These are phyloP conservation scores for Oryzaephilus surinamensis DNA, from an alignment of 1,140 invertebrate genomes.

Conservation along the genomic window DNA sequence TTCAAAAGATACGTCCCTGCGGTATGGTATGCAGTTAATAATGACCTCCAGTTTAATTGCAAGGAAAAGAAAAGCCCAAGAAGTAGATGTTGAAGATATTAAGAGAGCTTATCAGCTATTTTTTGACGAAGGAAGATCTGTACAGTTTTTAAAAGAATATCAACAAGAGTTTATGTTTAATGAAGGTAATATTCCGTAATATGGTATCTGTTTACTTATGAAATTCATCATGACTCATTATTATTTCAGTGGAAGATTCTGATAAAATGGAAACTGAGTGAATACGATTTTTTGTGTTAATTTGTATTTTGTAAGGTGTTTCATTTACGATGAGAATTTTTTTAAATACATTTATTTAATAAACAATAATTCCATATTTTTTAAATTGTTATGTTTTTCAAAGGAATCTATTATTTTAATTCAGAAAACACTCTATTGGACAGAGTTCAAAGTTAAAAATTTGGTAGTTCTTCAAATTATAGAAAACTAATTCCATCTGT, in stretches of 20 bases:
- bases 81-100: conserved; percentile 85
- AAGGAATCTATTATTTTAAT: too few relatives aligned
- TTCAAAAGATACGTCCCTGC: conserved; percentile 82
- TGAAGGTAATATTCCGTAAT: conserved; percentile 41
- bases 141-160: conserved; percentile 90
- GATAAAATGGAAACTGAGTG: conserved; percentile 11
- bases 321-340: too few relatives aligned
- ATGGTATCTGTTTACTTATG: background rate
- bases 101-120: conserved; percentile 93
- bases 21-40: conserved; percentile 98
- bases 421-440: too few relatives aligned
- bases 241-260: conserved; percentile 9
- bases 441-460: too few relatives aligned
- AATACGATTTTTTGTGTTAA: background rate
- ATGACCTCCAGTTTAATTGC: conserved; percentile 88
- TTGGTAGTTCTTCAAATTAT: too few relatives aligned
- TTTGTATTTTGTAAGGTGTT: too few relatives aligned
- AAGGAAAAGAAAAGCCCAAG: conserved; percentile 66
- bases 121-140: conserved; percentile 85
- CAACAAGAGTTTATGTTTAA: conserved; percentile 94
- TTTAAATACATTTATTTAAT: too few relatives aligned
- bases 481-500: too few relatives aligned
- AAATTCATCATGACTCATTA: background rate
- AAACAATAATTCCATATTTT: too few relatives aligned
- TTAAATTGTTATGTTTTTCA: too few relatives aligned